Conservation (phyloP, 2,113 vertebrate species). For the Willisornis vidua region DNA sequence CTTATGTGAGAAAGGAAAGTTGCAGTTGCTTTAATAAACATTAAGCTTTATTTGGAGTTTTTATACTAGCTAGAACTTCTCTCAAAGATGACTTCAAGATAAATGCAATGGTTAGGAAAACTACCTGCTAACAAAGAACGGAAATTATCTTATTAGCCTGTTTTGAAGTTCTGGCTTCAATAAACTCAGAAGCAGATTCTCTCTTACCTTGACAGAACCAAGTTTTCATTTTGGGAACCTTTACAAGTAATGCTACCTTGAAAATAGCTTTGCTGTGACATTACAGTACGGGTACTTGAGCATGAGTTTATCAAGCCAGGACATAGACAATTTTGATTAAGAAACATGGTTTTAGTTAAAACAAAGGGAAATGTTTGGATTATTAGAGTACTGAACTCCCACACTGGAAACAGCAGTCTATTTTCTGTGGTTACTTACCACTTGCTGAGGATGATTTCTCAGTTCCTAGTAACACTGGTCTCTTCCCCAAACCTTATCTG, state of each 20-base stretch:
- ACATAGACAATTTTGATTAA: not conserved
- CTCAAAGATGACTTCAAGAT: not conserved
- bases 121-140: rapidly evolving
- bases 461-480: not conserved
- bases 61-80: not conserved
- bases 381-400: not conserved
- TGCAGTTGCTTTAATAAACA: not conserved
- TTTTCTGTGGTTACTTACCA: not conserved
- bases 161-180: not conserved
- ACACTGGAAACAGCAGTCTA: not conserved
- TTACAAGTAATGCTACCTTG: not conserved
- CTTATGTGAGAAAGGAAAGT: not conserved
- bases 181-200: not conserved
- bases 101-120: not conserved
- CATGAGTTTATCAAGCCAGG: not conserved
- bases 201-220: not conserved
- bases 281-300: not conserved
- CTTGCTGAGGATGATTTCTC: conserved; percentile 14
- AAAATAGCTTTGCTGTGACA: not conserved
- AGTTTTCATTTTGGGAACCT: not conserved
- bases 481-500: conserved; percentile 36
- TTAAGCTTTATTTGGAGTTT: not conserved
- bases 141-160: not conserved
- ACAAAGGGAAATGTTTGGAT: not conserved
- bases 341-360: not conserved